phyloP scores from a whole-genome alignment of 2,888 invertebrate species.

The Anoncus sp. region DNA sequence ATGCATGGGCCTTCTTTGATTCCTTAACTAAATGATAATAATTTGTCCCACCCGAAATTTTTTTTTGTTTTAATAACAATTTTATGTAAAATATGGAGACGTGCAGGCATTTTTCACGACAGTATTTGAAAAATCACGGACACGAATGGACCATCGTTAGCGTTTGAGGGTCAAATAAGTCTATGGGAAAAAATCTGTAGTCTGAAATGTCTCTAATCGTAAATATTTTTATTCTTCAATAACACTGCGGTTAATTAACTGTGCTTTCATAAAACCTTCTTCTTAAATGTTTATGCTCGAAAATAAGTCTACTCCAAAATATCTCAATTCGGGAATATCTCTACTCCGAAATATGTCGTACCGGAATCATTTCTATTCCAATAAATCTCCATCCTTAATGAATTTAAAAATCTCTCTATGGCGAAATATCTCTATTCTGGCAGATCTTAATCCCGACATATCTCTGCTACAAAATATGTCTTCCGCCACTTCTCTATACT shows the following conservation, averaged over 20 bases:
- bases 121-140: background rate
- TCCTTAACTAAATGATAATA: background rate
- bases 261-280: too few species aligned
- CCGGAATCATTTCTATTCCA: background rate
- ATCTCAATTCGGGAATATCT: background rate
- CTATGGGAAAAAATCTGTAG: too few species aligned
- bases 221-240: background rate
- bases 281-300: too few species aligned
- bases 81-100: conserved; percentile 2
- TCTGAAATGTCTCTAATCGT: too few species aligned
- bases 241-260: too few species aligned
- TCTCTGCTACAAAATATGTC: background rate
- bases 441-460: background rate
- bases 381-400: background rate
- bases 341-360: too few species aligned
- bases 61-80: background rate
- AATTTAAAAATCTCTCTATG: background rate
- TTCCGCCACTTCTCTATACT: background rate
- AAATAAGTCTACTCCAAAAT: too few species aligned
- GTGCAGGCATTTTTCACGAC: background rate
- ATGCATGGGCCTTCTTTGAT: background rate
- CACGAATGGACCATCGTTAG: conserved; percentile 1
- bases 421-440: background rate
- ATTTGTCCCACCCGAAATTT: background rate
- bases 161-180: background rate